These are phyloP conservation scores for Ginglymostoma cirratum DNA, from an alignment of 2,113 vertebrate species.

Conservation along the genomic window DNA sequence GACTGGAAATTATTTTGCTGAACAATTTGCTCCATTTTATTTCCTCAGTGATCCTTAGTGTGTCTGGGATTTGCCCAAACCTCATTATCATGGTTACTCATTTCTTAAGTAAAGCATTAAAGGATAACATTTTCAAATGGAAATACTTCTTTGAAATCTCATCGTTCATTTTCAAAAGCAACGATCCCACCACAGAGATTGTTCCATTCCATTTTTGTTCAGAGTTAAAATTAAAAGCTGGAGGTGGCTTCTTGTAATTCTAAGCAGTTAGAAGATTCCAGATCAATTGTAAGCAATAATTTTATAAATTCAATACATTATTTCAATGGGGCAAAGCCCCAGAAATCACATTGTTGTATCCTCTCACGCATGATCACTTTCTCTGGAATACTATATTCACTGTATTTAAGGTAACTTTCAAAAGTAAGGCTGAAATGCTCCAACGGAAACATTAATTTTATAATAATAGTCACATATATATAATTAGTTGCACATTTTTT, in stretches of 20 bases:
- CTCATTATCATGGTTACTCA: background rate
- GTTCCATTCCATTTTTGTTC: too few species aligned
- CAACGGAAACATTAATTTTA: background rate
- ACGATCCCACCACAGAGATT: background rate
- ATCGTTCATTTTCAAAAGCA: background rate
- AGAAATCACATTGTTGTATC: background rate
- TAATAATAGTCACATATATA: too few species aligned
- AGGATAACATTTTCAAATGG: background rate
- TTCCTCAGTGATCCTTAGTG: background rate
- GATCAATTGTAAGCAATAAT: background rate
- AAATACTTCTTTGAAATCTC: background rate
- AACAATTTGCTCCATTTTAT: background rate
- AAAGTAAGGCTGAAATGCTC: background rate
- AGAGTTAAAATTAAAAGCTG: background rate
- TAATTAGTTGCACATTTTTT: too few species aligned
- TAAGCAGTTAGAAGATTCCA: background rate
- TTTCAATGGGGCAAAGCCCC: background rate
- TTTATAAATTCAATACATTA: background rate
- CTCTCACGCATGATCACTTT: background rate
- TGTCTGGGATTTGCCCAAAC: background rate
- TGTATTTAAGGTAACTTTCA: background rate
- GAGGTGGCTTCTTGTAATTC: background rate
- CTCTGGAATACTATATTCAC: background rate
- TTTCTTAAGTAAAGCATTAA: background rate
- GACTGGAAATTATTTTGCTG: too few species aligned